Evolutionary conservation across 2,113 vertebrate genomes (phyloP), one percentile per base, ranked within the genome.

Genomic region (Fregata magnificens): DNA sequence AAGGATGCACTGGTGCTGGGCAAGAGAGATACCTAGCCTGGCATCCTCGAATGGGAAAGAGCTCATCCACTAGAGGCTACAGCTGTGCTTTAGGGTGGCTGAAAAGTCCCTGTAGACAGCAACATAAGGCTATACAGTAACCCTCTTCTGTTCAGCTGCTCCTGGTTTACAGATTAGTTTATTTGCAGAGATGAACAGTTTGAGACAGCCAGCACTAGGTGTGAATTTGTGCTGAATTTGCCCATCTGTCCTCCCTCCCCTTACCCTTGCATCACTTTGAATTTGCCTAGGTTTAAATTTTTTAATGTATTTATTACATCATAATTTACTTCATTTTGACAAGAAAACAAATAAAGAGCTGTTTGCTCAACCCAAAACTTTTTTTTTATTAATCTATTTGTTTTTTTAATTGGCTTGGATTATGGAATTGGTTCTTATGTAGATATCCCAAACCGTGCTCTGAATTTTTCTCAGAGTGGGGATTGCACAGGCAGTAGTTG

Each of bases 141-240:
- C 8, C 5, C 6, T 9, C 20, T 84, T 81, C 44, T 55, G 20
- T 79, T 95, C 85, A 61, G 42, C 42, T 85, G 47, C 32, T 91
- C 56, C 83, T 78, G 47, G 32, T 67, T 95, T 91, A 74, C 42
- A 40, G 65, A 74, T 89, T 55, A 91, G 50, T 89, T 95, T 91
- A 74, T 93, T 47, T 86, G n/a, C 89, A 93, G 86, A 55, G 50
- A 91, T n/a, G 82, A 96, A 44, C 34, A 84, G 32, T 78, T 84
- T 81, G 45, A 96, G 63, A 92, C 72, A 95, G 83, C 13, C 38
- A 91, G 72, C 24, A 36, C 44, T 93, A 91, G 38, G 84, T 91
- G 61, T 86, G 91, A 96, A 94, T 84, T 91, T 67, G 42, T 59
- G 72, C 52, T 71, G 80, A 59, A 82, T 91, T 66, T 93, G 52